Conservation (phyloP, 1,140 invertebrate species). For the Hycleus cichorii region DNA sequence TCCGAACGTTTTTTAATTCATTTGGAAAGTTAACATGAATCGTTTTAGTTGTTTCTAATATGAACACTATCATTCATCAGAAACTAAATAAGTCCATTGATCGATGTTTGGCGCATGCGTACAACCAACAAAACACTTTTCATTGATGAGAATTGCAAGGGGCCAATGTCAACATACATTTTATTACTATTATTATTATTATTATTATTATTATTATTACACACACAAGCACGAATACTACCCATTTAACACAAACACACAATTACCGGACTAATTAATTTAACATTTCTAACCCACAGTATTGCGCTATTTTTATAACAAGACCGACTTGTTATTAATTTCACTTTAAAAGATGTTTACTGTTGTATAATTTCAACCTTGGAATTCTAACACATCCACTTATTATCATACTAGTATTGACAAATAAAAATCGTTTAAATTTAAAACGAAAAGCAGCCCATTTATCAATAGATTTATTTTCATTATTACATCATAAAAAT, state of each 20-base stretch:
- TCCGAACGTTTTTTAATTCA: neutral
- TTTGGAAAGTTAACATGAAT: neutral
- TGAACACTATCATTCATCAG: slow-evolving; percentile 13
- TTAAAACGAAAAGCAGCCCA: too few relatives aligned
- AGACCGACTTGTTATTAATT: slow-evolving; percentile 12
- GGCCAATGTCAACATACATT: slow-evolving; percentile 9
- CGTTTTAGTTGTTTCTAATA: slow-evolving; percentile 8
- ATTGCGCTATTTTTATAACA: slow-evolving; percentile 9
- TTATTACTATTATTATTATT: neutral
- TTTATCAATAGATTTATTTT: neutral
- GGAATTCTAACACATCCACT: slow-evolving; percentile 8
- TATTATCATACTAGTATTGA: too few relatives aligned
- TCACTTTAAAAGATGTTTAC: neutral
- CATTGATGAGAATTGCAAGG: slow-evolving; percentile 12
- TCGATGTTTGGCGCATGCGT: slow-evolving; percentile 12
- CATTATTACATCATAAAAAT: slow-evolving; percentile 1
- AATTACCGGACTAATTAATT: slow-evolving; percentile 10
- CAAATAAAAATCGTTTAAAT: too few relatives aligned
- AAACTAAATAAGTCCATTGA: slow-evolving; percentile 17
- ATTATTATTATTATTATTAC: neutral
- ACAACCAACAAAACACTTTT: neutral
- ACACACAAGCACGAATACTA: neutral
- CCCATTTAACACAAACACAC: neutral
- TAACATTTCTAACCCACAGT: slow-evolving; percentile 8
- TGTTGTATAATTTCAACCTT: slow-evolving; percentile 10